Base-by-base conservation (phyloP, 2,797 vertebrate genomes). In the Sciaenops ocellatus region DNA sequence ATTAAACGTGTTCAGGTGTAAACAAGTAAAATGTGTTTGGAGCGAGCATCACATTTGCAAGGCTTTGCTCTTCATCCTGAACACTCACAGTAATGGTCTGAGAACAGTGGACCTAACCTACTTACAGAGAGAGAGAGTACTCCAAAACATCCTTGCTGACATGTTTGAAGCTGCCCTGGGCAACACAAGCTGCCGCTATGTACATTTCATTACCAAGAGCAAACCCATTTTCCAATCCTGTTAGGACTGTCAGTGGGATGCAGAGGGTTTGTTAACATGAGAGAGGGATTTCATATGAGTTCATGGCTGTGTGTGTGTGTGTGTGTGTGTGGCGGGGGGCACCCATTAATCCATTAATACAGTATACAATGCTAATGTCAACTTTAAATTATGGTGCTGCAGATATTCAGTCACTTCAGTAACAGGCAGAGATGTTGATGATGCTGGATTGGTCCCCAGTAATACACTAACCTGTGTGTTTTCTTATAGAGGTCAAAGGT, bases 111-210 rank as follows among this genome's bases (percentile, higher is more conserved):
- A 87, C 79, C 68, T 92, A 93, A 93, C 76, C 75, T 81, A 93
- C 87, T 94, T 93, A 92, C 79, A 78, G 80, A 86, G 79, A 90
- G 77, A 88, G 79, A 78, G 69, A 79, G 78, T 84, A 70, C 86
- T 89, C 85, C 73, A 88, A 88, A 88, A 89, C 90, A 91, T 91
- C 83, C 76, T 85, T 83, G 87, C 88, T 91, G 92, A 93, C 82
- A 87, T 93, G 84, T 85, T 80, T 87, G 76, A 85, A 88, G 84
- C 74, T 79, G 85, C 93, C 91, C 84, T 59, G 73, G 90, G 92
- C 88, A 83, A 89, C 82, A 83, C 85, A 91, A 89, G 79, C 91
- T 92, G 91, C 78, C 10, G 73, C 85, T 78, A 76, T 78, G 79
- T 84, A 76, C 75, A 87, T 89, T 92, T 90, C 82, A 89, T 90